Evolutionary conservation across 1,140 invertebrate species (phyloP).

Genomic region (Drosophila orosa): DNA sequence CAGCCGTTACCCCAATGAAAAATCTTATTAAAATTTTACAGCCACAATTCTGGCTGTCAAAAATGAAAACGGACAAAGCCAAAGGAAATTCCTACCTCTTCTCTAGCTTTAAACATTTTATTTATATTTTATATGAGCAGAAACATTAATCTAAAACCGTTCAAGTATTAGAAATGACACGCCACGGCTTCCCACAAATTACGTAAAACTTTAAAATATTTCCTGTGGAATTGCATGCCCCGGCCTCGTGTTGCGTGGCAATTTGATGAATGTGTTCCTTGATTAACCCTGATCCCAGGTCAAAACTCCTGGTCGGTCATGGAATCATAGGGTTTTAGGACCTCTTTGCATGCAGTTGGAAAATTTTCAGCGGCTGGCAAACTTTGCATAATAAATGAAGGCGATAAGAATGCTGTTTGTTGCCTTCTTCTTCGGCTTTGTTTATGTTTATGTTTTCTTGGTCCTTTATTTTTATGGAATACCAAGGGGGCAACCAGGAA

Average conservation of each 20-base stretch:
- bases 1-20: slow-evolving; percentile 35
- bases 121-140: neutral
- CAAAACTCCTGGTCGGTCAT: neutral
- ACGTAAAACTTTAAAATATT: slow-evolving; percentile 2
- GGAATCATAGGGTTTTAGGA: neutral
- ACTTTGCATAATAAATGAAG: slow-evolving; percentile 75
- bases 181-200: slow-evolving; percentile 1
- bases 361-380: slow-evolving; percentile 48
- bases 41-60: slow-evolving; percentile 14
- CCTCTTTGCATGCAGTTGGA: slow-evolving; percentile 47
- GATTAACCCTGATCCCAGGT: slow-evolving; percentile 50
- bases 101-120: neutral
- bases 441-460: slow-evolving; percentile 51
- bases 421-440: slow-evolving; percentile 22
- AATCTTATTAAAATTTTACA: slow-evolving; percentile 57
- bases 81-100: neutral
- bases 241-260: slow-evolving; percentile 66
- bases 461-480: slow-evolving; percentile 48
- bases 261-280: slow-evolving; percentile 76
- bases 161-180: neutral
- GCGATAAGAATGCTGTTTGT: slow-evolving; percentile 55
- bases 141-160: neutral
- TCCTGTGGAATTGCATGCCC: slow-evolving; percentile 50
- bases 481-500: slow-evolving; percentile 41
- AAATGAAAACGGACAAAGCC: slow-evolving; percentile 18